Evolutionary conservation across 2,888 invertebrate species (phyloP), one percentile per base, ranked within the genome.

Genomic region (Brachypalpus laphriformis): DNA sequence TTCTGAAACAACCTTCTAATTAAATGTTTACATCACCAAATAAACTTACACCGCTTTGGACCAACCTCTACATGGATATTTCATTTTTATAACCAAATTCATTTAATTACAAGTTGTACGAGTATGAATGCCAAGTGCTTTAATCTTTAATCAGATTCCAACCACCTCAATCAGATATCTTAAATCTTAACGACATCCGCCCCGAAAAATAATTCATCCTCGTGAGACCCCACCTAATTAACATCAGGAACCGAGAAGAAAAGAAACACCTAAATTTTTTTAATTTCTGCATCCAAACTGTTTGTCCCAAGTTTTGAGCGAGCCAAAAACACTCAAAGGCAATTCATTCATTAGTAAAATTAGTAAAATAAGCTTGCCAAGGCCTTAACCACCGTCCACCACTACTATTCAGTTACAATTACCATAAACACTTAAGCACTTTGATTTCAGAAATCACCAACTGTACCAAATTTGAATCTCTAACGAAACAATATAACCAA

Each of bases 161-260:
- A 42, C 18, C 40, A 20, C 20, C 11, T 54, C 25, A 68, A 57
- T 45, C 34, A 28, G 37, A 59, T 59, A 59, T 18, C 37, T 28
- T 61, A 37, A 72, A 59, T 18, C 37, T 40, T 61, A 37, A 72
- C 40, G 40, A 72, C 61, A 61, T 72, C 72, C 72, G 72, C 18
- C 28, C 49, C 2, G 5, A 6, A 40, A 40, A 31, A 51, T 51
- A 61, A 51, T 42, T 18, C 40, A 72, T 72, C 72, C 72, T 72
- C 59, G 61, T 61, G 59, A 37, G 72, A 72, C 6, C 5, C 16
- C 7, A 37, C 11, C 18, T 49, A 65, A 65, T 45, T 47, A 31
- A 63, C 28, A 63, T 63, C 31, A 63, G 18, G 18, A 63, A 63
- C 47, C 47, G 37, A 31, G 37, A 56, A 34, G n/a, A n/a, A 57